Evolutionary conservation across 92 coral and sea anemone species (phyloP).

Genomic region (Paragorgia papillata): DNA sequence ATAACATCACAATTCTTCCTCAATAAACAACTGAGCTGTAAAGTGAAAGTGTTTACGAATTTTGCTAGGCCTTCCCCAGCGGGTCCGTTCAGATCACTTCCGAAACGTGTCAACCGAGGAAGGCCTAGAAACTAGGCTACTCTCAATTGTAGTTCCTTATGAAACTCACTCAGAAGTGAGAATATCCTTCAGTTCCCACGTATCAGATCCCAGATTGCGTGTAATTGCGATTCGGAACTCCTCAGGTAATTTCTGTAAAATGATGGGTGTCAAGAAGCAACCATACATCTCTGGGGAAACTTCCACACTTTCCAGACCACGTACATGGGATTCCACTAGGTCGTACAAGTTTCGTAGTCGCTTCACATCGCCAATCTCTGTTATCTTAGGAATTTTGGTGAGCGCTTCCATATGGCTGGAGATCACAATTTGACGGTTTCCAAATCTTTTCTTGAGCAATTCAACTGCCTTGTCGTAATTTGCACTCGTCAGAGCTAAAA

Average conservation of each 20-base stretch:
- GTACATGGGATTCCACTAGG: constrained; percentile 59
- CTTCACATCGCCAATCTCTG: constrained; percentile 31
- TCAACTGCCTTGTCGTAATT: constrained; percentile 66
- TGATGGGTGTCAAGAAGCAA: constrained; percentile 53
- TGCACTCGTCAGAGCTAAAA: constrained; percentile 16
- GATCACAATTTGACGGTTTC: constrained; percentile 56
- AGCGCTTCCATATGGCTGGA: constrained; percentile 73
- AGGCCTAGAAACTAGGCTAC: too few species aligned
- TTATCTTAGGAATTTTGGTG: constrained; percentile 53
- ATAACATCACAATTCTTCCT: too few species aligned
- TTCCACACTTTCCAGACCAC: constrained; percentile 64
- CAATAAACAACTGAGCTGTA: too few species aligned
- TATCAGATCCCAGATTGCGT: constrained; percentile 35
- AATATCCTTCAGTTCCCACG: constrained; percentile 46
- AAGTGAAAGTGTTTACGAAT: too few species aligned
- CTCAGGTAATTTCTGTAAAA: constrained; percentile 54
- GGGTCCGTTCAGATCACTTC: too few species aligned
- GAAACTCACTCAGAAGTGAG: constrained; percentile 10
- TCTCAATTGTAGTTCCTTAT: constrained; percentile 49
- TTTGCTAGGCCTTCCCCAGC: too few species aligned
- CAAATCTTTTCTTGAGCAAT: constrained; percentile 67
- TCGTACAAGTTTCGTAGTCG: constrained; percentile 59
- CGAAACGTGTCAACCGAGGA: too few species aligned
- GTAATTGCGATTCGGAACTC: constrained; percentile 39
- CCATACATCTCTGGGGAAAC: constrained; percentile 61